Conservation (phyloP, 2,113 vertebrate species). For the Gambusia affinis region DNA sequence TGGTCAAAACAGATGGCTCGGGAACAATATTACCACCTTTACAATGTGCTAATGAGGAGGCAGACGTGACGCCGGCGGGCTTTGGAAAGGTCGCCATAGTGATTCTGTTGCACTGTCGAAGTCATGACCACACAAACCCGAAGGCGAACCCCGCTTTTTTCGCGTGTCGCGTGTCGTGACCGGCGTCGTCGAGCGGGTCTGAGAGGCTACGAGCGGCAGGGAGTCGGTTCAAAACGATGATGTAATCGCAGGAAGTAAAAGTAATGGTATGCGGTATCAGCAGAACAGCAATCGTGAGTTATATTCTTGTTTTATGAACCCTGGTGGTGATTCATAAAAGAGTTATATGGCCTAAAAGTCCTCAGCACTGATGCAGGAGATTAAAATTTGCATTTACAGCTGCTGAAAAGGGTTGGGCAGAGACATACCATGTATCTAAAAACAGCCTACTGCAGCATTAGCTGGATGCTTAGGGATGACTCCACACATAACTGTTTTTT, state of each 20-base stretch:
- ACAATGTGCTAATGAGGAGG: conserved; percentile 66
- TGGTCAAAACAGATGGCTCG: conserved; percentile 32
- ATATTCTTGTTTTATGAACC: conserved; percentile 11
- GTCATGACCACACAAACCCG: conserved; percentile 54
- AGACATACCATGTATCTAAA: not conserved
- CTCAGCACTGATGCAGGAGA: not conserved
- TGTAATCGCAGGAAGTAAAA: not conserved
- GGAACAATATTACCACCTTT: conserved; percentile 57
- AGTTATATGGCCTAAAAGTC: not conserved
- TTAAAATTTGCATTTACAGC: not conserved
- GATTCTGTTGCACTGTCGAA: conserved; percentile 49
- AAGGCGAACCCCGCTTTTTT: conserved; percentile 10
- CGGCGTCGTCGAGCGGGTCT: conserved; percentile 9
- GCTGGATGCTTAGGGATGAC: too few relatives aligned
- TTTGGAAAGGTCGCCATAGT: conserved; percentile 70
- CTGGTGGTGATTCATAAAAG: not conserved
- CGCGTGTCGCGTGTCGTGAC: conserved; percentile 9
- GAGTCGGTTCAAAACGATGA: not conserved
- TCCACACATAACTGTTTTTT: too few relatives aligned
- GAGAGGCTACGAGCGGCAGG: not conserved
- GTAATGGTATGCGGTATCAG: conserved; percentile 4
- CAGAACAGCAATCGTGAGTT: not conserved
- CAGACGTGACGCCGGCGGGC: conserved; percentile 45
- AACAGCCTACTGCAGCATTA: not conserved
- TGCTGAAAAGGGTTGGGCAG: not conserved